Evolutionary conservation across 1,140 invertebrate genomes (phyloP).

Genomic region (Pseudomyrmex dendroicus): DNA sequence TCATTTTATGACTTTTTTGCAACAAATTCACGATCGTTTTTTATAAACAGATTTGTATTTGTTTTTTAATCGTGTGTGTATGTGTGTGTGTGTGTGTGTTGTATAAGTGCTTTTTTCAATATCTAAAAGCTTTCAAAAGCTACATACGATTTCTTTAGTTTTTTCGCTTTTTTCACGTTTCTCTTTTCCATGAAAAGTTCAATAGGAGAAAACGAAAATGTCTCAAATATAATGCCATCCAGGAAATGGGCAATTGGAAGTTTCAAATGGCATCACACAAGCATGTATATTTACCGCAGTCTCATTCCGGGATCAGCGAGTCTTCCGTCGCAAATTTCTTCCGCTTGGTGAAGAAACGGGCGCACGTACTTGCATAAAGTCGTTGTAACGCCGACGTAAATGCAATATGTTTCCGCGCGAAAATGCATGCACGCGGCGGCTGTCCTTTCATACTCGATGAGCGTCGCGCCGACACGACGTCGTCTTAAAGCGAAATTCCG

Average conservation of each 20-base stretch:
- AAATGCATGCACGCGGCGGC: constrained; percentile 52
- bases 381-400: constrained; percentile 68
- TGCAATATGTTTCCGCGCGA: constrained; percentile 67
- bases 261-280: constrained; percentile 7
- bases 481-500: constrained; percentile 64
- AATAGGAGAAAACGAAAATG: neutral
- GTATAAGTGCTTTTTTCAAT: too few species aligned
- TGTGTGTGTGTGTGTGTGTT: too few species aligned
- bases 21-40: neutral
- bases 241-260: neutral
- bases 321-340: constrained; percentile 37
- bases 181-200: neutral
- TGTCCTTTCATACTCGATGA: constrained; percentile 14
- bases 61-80: too few species aligned
- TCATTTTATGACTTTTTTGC: neutral
- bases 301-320: constrained; percentile 2
- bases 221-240: neutral
- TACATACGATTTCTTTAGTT: neutral
- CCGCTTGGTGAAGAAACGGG: constrained; percentile 47
- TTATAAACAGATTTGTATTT: neutral
- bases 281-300: neutral
- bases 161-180: neutral
- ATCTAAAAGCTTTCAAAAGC: too few species aligned
- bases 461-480: constrained; percentile 35
- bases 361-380: constrained; percentile 69